phyloP scores from a whole-genome alignment of 2,888 invertebrate species.

The Nephrocerus scutellatus region DNA sequence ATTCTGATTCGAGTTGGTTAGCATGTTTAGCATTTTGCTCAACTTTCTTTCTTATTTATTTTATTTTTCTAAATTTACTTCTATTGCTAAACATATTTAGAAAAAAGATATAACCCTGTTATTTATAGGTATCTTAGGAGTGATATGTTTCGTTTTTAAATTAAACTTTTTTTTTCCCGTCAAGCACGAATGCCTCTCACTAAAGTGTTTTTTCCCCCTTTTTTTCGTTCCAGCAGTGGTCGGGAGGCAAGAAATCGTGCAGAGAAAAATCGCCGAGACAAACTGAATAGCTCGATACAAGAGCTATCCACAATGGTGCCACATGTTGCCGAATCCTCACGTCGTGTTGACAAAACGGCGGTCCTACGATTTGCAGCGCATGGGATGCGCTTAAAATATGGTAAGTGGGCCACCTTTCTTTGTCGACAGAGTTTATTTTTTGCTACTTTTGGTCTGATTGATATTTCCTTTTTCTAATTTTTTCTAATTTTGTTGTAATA shows the following conservation, averaged over 20 bases:
- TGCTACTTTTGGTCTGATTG: not conserved
- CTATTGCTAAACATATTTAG: too few relatives aligned
- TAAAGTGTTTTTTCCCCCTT: too few relatives aligned
- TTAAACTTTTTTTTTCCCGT: too few relatives aligned
- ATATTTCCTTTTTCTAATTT: not conserved
- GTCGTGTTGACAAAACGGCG: slow-evolving; percentile 85
- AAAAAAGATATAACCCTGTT: too few relatives aligned
- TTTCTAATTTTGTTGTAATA: slow-evolving; percentile 25
- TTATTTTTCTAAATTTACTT: too few relatives aligned
- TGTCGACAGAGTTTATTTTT: not conserved
- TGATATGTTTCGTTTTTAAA: too few relatives aligned
- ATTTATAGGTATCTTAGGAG: too few relatives aligned
- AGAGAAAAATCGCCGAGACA: slow-evolving; percentile 85
- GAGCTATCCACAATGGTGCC: slow-evolving; percentile 77
- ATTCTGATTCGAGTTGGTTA: too few relatives aligned
- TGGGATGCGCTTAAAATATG: slow-evolving; percentile 72
- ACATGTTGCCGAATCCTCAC: slow-evolving; percentile 72
- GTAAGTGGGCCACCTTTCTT: slow-evolving; percentile 27
- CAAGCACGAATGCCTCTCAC: too few relatives aligned
- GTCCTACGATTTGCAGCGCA: slow-evolving; percentile 80
- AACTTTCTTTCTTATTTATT: too few relatives aligned
- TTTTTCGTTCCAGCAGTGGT: too few relatives aligned
- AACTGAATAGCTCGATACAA: slow-evolving; percentile 76
- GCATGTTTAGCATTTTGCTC: too few relatives aligned
- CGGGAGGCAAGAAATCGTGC: slow-evolving; percentile 80